Base-by-base conservation (phyloP, 2,888 invertebrate genomes). In the Stomorhina lunata region DNA sequence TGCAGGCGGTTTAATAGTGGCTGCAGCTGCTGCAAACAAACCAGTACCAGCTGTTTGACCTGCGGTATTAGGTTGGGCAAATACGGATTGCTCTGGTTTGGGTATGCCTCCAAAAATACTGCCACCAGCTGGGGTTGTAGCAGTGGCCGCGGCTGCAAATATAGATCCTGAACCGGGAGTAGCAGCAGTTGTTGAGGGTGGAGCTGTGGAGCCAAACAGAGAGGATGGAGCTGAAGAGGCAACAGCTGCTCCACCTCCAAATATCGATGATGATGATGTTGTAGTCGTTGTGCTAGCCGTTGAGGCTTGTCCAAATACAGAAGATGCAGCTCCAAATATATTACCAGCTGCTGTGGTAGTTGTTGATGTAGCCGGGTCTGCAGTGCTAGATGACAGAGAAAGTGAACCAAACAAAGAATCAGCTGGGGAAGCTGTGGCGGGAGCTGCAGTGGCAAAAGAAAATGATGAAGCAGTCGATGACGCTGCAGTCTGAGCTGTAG, bases 61-160 rank as follows among this genome's bases (percentile, higher is more conserved):
- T 2, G 85, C 27, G 2, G 76, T 17, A 22, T 63, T 32, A 4
- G 84, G 61, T 9, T 48, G 29, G 1, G 86, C 88, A 76, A 90
- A 90, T 1, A 88, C 86, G 0, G 88, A 86, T 27, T 86, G 86
- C 27, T 90, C 90, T 2, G 90, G 88, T 80, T 90, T 90, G 0
- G 90, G 89, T 17, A 90, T 87, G 50, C 86, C 88, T 2, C 88
- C 88, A 61, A 90, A 90, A 25, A 90, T 85, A 53, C 85, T 88
- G 6, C 84, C 86, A 12, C 84, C 15, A 0, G 85, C 72, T 6
- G 55, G 55, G 9, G 84, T 25, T 1, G 85, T 55, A 45, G 79
- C 32, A 9, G 72, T 50, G 2, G 80, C n/a, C n/a, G 81, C 37
- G n/a, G 84, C n/a, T 37, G 81, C 66, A 40, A 86, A 85, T 34